Evolutionary conservation across 2,888 invertebrate genomes (phyloP).

Genomic region (Lathronympha strigana): DNA sequence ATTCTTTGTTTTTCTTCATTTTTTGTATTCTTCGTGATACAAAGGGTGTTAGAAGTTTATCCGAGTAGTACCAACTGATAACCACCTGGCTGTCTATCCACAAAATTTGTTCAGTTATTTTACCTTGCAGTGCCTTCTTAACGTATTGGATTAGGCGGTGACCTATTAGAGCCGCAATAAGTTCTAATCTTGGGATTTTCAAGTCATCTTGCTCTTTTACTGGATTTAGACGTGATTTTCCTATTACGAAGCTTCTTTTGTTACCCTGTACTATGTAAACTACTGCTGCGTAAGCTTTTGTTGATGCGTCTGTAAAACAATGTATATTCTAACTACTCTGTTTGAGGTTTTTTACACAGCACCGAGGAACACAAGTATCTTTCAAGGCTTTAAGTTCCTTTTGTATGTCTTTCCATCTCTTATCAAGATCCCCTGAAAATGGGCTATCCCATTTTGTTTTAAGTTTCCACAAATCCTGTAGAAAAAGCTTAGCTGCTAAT

Average conservation of each 20-base stretch:
- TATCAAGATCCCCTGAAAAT: background rate
- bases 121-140: no score
- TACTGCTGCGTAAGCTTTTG: no score
- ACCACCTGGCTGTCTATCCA: no score
- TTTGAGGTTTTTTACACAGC: no score
- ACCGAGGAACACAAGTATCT: background rate
- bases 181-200: background rate
- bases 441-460: background rate
- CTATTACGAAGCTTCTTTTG: background rate
- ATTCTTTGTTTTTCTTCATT: no score
- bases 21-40: no score
- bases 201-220: background rate
- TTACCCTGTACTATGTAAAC: background rate
- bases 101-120: no score
- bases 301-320: no score
- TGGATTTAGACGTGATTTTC: background rate
- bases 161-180: background rate
- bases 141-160: no score
- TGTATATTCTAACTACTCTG: no score
- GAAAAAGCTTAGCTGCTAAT: constrained; percentile 1
- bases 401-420: background rate
- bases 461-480: constrained; percentile 1
- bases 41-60: no score
- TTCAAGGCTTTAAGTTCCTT: background rate
- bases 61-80: no score